Conservation (phyloP, 2,797 vertebrate genomes). For the Discoglossus pictus region DNA sequence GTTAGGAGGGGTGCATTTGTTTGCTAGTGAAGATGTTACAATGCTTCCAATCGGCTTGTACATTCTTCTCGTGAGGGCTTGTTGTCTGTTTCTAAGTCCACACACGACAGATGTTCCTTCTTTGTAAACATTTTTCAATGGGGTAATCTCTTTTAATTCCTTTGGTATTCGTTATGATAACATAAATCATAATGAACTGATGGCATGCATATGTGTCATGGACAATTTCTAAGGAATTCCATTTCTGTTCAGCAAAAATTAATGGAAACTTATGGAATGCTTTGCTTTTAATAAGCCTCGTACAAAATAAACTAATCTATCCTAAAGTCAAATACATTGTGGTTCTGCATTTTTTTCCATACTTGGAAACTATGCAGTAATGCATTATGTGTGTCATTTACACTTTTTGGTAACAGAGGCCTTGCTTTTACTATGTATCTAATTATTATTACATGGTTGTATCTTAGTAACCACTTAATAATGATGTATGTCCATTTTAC, state of each 20-base stretch:
- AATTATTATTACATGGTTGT: background rate
- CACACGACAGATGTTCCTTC: slow-evolving; percentile 45
- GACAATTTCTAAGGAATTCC: slow-evolving; percentile 52
- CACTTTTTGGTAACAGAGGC: slow-evolving; percentile 2
- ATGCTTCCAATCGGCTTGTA: slow-evolving; percentile 14
- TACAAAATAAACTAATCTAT: slow-evolving; percentile 47
- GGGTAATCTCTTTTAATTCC: slow-evolving; percentile 49
- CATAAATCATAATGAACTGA: slow-evolving; percentile 45
- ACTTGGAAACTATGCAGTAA: slow-evolving; percentile 25
- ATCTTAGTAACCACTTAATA: no score
- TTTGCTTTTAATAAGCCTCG: slow-evolving; percentile 46
- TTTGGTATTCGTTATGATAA: slow-evolving; percentile 47
- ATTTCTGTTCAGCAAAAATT: slow-evolving; percentile 44
- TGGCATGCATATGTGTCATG: slow-evolving; percentile 51
- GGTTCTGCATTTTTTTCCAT: slow-evolving; percentile 34
- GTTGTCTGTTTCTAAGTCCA: slow-evolving; percentile 39
- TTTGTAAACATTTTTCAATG: slow-evolving; percentile 50
- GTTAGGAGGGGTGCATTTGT: slow-evolving; percentile 11
- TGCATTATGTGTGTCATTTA: slow-evolving; percentile 11
- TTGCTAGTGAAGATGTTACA: slow-evolving; percentile 27
- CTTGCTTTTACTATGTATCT: background rate
- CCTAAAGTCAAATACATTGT: slow-evolving; percentile 35
- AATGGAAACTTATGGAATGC: slow-evolving; percentile 46
- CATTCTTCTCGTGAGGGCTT: slow-evolving; percentile 43
- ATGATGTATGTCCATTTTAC: no score